phyloP scores from a whole-genome alignment of 92 coral and sea anemone genomes.

The Phymanthus crucifer region DNA sequence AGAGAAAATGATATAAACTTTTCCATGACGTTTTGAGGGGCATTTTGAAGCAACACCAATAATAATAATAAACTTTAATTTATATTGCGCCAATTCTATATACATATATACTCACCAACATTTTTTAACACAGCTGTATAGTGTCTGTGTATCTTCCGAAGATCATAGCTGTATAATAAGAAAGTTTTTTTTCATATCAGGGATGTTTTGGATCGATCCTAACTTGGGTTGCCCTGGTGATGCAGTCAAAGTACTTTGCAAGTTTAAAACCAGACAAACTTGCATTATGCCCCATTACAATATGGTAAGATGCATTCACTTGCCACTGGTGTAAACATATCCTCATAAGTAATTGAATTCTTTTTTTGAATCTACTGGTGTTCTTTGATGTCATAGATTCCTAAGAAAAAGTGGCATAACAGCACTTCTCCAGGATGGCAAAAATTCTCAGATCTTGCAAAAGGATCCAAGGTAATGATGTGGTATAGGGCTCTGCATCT shows the following conservation, averaged over 20 bases:
- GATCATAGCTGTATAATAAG: too few species aligned
- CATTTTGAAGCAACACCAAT: too few species aligned
- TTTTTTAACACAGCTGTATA: too few species aligned
- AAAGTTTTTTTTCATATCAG: conserved; percentile 37
- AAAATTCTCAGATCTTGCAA: conserved; percentile 60
- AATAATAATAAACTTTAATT: too few species aligned
- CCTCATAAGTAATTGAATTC: not conserved
- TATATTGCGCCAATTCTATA: too few species aligned
- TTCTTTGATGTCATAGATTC: conserved; percentile 46
- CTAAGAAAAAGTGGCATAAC: conserved; percentile 69
- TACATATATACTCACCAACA: too few species aligned
- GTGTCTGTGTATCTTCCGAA: too few species aligned
- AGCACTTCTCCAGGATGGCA: conserved; percentile 62
- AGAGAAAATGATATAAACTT: not conserved
- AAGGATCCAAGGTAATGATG: conserved; percentile 69
- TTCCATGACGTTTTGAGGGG: not conserved
- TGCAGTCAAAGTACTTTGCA: conserved; percentile 90
- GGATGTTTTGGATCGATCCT: conserved; percentile 94
- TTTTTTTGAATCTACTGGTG: not conserved
- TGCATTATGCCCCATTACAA: conserved; percentile 72
- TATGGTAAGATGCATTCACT: conserved; percentile 43
- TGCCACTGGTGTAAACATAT: not conserved
- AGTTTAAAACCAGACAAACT: conserved; percentile 85
- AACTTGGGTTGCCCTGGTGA: conserved; percentile 95
- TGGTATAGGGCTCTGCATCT: too few species aligned